Conservation (phyloP, 1,140 invertebrate species). For the Eulimnadia texana region DNA sequence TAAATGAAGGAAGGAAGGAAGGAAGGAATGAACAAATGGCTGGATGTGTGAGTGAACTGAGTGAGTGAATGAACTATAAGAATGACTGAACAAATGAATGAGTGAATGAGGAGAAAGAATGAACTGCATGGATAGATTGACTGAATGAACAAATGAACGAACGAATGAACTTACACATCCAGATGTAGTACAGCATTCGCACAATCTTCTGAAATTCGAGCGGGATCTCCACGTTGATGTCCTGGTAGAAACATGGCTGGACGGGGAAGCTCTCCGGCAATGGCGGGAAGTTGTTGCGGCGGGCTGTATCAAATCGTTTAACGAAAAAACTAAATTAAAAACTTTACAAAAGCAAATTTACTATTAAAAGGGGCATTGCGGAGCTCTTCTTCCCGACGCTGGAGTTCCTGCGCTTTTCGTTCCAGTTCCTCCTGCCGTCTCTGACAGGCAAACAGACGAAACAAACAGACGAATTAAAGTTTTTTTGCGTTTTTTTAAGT, state of each 20-base stretch:
- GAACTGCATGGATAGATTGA: not conserved
- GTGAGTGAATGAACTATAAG: too few relatives aligned
- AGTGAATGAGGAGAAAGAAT: too few relatives aligned
- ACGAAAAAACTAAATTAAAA: conserved; percentile 7
- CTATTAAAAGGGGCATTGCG: conserved; percentile 50
- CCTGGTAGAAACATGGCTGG: conserved; percentile 98
- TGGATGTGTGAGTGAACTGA: too few relatives aligned
- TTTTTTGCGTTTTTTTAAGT: not conserved
- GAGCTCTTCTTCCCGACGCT: conserved; percentile 76
- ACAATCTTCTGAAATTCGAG: conserved; percentile 93
- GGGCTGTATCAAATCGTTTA: conserved; percentile 36
- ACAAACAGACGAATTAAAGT: not conserved
- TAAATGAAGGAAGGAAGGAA: too few relatives aligned
- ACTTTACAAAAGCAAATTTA: conserved; percentile 25
- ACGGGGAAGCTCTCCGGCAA: conserved; percentile 79
- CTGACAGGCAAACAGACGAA: conserved; percentile 28
- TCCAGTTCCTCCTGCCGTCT: conserved; percentile 69
- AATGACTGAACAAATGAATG: too few relatives aligned
- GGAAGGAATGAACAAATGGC: too few relatives aligned
- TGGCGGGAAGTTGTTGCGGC: conserved; percentile 96
- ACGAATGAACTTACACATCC: conserved; percentile 70
- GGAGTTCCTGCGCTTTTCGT: conserved; percentile 68
- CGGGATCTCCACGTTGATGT: conserved; percentile 98
- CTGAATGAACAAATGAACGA: not conserved
- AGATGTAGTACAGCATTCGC: conserved; percentile 84